Evolutionary conservation across 2,888 invertebrate species (phyloP), one percentile per base, ranked within the genome.

Genomic region (Athalia rosae): DNA sequence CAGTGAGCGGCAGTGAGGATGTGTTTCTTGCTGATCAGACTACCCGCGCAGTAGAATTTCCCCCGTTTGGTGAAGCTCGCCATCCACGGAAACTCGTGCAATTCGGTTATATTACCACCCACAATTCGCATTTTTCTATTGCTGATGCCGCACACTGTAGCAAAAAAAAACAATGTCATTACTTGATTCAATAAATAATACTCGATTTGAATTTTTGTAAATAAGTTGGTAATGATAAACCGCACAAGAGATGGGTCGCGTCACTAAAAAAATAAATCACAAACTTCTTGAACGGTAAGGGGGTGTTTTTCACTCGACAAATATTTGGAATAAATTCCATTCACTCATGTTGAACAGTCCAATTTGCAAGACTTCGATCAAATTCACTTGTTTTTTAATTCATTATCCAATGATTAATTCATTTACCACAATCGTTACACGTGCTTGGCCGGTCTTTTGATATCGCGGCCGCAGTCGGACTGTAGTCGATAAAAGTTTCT

Each of bases 1-100:
- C 95, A 95, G 86, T 95, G 95, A 1, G 95, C 94, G 0, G 95
- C 95, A 0, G 95, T 95, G 82, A 95, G 91, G 69, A 95, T 92
- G 85, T 95, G 95, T 83, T 92, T 92, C 61, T 92, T 91, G 8
- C 95, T 94, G 81, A 95, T 93, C 76, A 95, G 92, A 4, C 94
- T 94, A 67, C 94, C 95, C 7, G 95, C 95, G 84, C 95, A 96
- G 86, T 94, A 93, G 84, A 94, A 94, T 79, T 88, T 88, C 8
- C 94, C 94, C 79, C 93, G 92, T 80, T 92, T 91, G 82, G 92
- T 92, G 79, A 95, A 90, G 9, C 94, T 94, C 0, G 93, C 95
- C 79, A 95, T 91, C 95, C 95, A 96, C 0, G 95, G 95, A 84
- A 94, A 95, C 87, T 95, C 95, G 80, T 94, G 93, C 7, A 93